Conservation (phyloP, 1,140 invertebrate genomes). For the Oscheius sp. region DNA sequence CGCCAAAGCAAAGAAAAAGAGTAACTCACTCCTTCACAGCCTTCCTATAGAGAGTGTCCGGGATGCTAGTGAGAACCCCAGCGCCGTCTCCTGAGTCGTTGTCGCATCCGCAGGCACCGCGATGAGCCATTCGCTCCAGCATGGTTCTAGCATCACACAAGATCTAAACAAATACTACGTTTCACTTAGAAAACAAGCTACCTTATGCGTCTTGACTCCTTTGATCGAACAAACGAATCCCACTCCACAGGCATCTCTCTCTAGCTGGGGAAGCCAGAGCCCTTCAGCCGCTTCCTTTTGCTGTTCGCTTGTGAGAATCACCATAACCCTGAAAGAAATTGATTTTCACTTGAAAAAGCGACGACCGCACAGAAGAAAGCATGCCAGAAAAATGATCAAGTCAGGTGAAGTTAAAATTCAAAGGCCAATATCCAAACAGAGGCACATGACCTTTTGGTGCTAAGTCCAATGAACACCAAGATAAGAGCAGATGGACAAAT, state of each 20-base stretch:
- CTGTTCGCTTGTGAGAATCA: slow-evolving; percentile 55
- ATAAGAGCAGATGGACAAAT: neutral
- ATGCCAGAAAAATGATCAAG: neutral
- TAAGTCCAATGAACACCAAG: neutral
- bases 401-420: neutral
- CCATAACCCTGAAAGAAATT: slow-evolving; percentile 44
- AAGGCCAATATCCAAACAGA: neutral
- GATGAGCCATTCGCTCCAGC: slow-evolving; percentile 93
- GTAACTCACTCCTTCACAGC: slow-evolving; percentile 71
- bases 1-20: neutral
- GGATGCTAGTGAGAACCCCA: slow-evolving; percentile 90
- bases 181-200: slow-evolving; percentile 62
- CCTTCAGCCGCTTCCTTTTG: slow-evolving; percentile 67
- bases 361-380: no score
- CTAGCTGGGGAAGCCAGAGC: slow-evolving; percentile 87
- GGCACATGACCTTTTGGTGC: neutral
- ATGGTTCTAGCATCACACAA: slow-evolving; percentile 87
- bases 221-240: slow-evolving; percentile 97
- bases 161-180: slow-evolving; percentile 69
- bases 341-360: neutral
- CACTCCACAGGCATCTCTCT: slow-evolving; percentile 94
- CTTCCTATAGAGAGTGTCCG: slow-evolving; percentile 83
- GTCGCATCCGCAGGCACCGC: slow-evolving; percentile 95
- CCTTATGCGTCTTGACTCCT: slow-evolving; percentile 85
- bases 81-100: slow-evolving; percentile 98